These are phyloP conservation scores for Rhabditophanes sp. DNA, from an alignment of 2,888 invertebrate genomes.

Conservation along the genomic window DNA sequence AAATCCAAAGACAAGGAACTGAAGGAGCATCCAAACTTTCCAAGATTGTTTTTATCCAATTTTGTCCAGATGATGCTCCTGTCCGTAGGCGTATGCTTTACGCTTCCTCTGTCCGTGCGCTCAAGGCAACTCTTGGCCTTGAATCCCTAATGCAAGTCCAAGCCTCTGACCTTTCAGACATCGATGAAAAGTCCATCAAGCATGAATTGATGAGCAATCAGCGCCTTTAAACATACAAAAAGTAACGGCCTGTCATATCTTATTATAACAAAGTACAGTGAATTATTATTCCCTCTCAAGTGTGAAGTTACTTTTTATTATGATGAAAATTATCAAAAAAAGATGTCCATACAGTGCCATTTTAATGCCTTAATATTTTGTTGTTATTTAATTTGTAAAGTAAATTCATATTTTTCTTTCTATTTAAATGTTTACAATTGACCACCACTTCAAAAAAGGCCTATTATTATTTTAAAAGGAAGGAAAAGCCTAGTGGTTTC, in stretches of 20 bases:
- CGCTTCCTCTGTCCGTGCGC: constrained; percentile 43
- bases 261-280: not conserved
- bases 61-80: constrained; percentile 43
- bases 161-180: constrained; percentile 39
- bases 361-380: not conserved
- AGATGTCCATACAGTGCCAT: constrained; percentile 1
- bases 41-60: constrained; percentile 44
- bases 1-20: constrained; percentile 43
- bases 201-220: constrained; percentile 41
- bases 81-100: constrained; percentile 44
- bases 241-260: not conserved
- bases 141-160: constrained; percentile 42
- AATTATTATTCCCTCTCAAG: not conserved
- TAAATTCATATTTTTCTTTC: not conserved
- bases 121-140: constrained; percentile 42
- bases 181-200: constrained; percentile 44
- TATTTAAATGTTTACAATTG: too few species aligned
- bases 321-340: too few species aligned
- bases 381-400: not conserved
- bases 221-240: constrained; percentile 19
- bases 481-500: too few species aligned
- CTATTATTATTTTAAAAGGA: too few species aligned
- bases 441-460: too few species aligned
- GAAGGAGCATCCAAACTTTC: constrained; percentile 36
- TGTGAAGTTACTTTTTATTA: not conserved